Percentiles rank a stretch among this genome's conserved stretches.
Conservation (phyloP, 2,888 invertebrate genomes). For the Embidobia sp. region DNA sequence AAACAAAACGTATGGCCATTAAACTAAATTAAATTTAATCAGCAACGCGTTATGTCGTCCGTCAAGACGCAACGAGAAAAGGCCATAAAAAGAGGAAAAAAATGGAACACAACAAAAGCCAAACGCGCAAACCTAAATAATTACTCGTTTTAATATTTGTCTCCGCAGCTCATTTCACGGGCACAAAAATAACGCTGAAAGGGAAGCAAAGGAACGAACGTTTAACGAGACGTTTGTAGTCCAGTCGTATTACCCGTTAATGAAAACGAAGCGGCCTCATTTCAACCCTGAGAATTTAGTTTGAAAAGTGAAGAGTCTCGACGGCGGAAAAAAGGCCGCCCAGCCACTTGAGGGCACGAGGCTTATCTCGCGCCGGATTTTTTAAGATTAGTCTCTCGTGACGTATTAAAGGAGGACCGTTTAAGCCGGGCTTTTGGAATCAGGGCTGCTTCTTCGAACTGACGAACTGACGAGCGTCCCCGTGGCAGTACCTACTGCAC, state of each 20-base stretch:
- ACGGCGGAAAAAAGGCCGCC: slow-evolving; percentile 3
- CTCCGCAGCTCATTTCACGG: slow-evolving; percentile 38
- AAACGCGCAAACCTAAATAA: slow-evolving; percentile 30
- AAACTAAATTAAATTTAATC: slow-evolving; percentile 32
- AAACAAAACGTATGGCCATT: slow-evolving; percentile 13
- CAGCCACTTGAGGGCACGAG: slow-evolving; percentile 64
- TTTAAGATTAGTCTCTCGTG: slow-evolving; percentile 81
- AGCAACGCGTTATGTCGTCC: neutral
- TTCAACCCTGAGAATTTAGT: slow-evolving; percentile 60
- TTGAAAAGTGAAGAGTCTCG: slow-evolving; percentile 60
- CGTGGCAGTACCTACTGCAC: slow-evolving; percentile 72
- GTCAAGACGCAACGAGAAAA: slow-evolving; percentile 16
- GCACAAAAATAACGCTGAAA: slow-evolving; percentile 8
- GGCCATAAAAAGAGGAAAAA: slow-evolving; percentile 27
- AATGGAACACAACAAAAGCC: slow-evolving; percentile 8
- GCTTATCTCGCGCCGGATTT: slow-evolving; percentile 77
- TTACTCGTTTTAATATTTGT: slow-evolving; percentile 58
- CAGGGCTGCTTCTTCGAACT: slow-evolving; percentile 42
- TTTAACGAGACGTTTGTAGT: slow-evolving; percentile 79
- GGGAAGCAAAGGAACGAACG: slow-evolving; percentile 64
- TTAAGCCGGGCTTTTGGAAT: slow-evolving; percentile 71
- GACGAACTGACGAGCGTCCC: slow-evolving; percentile 39
- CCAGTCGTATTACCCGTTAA: slow-evolving; percentile 78
- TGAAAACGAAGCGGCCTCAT: slow-evolving; percentile 76
- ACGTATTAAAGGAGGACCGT: slow-evolving; percentile 79